A percentile compares a stretch with the other conserved stretches of the same genome.
Conservation (phyloP, 2,888 invertebrate genomes). For the Orgyia antiqua region DNA sequence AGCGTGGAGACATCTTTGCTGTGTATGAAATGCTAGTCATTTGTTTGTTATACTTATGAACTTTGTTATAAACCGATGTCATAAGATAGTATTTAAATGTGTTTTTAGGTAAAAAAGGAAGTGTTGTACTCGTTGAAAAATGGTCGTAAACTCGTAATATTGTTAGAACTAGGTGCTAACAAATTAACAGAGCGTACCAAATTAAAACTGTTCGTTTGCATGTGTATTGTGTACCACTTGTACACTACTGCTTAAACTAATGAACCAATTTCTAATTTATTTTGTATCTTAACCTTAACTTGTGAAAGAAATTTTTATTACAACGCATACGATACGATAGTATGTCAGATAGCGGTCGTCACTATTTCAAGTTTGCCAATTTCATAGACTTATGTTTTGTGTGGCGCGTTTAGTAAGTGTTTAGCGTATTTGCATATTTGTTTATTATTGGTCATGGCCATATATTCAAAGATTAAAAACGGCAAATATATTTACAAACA, state of each 20-base stretch:
- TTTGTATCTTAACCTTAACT: not conserved
- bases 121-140: not conserved
- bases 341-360: too few relatives aligned
- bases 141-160: slow-evolving; percentile 1
- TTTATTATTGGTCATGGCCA: too few relatives aligned
- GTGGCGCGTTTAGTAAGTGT: too few relatives aligned
- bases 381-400: too few relatives aligned
- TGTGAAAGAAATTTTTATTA: too few relatives aligned
- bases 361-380: too few relatives aligned
- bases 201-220: slow-evolving; percentile 5
- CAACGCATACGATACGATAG: too few relatives aligned
- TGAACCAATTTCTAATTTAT: slow-evolving; percentile 2
- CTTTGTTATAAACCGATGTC: not conserved
- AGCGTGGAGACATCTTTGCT: not conserved
- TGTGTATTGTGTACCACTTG: slow-evolving; percentile 1
- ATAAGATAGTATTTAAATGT: slow-evolving; percentile 1
- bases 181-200: slow-evolving; percentile 5
- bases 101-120: slow-evolving; percentile 2
- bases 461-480: too few relatives aligned
- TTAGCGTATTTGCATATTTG: too few relatives aligned
- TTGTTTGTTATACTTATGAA: not conserved
- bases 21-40: not conserved
- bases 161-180: slow-evolving; percentile 1
- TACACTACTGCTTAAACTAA: not conserved
- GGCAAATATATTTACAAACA: too few relatives aligned